Percentiles rank a stretch among this genome's conserved stretches.
These are phyloP conservation scores for Apteryx owenii DNA, from an alignment of 2,113 vertebrate species.

Conservation along the genomic window DNA sequence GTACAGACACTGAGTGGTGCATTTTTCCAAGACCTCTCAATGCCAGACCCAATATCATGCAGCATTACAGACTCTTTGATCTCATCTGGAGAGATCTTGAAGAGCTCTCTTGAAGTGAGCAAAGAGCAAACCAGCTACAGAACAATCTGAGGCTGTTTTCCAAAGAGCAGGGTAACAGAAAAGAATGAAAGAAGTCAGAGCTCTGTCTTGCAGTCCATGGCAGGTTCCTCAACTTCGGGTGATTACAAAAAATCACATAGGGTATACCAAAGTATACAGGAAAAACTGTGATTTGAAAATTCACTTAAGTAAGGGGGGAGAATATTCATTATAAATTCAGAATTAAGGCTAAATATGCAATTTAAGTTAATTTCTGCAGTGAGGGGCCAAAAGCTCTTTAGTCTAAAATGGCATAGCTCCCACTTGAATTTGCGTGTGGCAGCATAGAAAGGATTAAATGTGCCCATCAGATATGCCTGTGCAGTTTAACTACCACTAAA, in stretches of 20 bases:
- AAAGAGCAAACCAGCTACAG: neutral
- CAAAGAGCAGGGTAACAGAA: neutral
- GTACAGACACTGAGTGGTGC: too few species aligned
- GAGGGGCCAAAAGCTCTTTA: neutral
- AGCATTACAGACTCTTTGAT: neutral
- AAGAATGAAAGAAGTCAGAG: neutral
- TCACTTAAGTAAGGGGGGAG: neutral
- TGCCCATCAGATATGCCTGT: neutral
- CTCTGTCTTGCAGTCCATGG: neutral
- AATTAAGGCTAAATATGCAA: neutral
- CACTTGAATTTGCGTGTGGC: neutral
- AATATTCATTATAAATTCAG: neutral
- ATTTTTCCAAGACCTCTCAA: too few species aligned
- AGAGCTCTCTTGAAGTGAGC: neutral
- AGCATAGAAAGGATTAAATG: neutral
- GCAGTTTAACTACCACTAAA: neutral
- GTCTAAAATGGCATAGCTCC: neutral
- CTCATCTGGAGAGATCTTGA: neutral
- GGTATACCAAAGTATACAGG: neutral
- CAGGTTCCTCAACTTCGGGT: neutral
- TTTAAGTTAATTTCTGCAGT: neutral
- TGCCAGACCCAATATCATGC: too few species aligned
- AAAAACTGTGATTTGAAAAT: neutral
- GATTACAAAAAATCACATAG: neutral
- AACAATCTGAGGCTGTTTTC: neutral